phyloP scores from a whole-genome alignment of 2,797 vertebrate species.

The Meda fulgida region DNA sequence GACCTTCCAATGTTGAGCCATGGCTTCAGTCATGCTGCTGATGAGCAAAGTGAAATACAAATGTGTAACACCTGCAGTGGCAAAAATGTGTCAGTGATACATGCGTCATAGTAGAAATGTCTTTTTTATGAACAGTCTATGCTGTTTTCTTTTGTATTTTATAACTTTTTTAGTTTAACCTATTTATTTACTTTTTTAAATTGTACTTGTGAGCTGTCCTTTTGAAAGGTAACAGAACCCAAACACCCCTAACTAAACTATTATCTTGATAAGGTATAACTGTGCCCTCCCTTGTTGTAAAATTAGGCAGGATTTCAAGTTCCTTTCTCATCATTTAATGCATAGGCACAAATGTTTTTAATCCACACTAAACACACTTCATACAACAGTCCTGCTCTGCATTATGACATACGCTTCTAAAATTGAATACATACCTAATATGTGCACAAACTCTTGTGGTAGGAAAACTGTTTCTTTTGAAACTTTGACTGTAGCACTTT shows the following conservation, averaged over 20 bases:
- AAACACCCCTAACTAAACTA: background rate
- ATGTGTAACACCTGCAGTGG: background rate
- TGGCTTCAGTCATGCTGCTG: background rate
- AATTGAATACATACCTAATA: background rate
- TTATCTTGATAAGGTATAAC: background rate
- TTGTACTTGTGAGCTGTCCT: background rate
- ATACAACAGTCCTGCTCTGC: background rate
- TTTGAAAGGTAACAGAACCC: background rate
- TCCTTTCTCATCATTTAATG: background rate
- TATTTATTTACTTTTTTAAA: background rate
- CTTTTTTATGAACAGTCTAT: background rate
- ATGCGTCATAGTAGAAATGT: background rate
- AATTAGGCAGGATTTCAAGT: background rate
- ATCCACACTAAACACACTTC: background rate
- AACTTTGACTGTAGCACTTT: background rate
- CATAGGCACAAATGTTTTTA: background rate
- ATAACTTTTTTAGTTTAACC: background rate
- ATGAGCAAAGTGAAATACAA: slow-evolving; percentile 3
- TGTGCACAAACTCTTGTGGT: background rate
- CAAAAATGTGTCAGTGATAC: background rate
- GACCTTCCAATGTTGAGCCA: slow-evolving; percentile 6
- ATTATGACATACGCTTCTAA: background rate
- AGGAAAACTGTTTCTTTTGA: background rate
- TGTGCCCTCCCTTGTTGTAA: background rate
- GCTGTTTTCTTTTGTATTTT: background rate